Evolutionary conservation across 2,888 invertebrate genomes (phyloP), one percentile per base, ranked within the genome.

Genomic region (Drosophila paracracens): DNA sequence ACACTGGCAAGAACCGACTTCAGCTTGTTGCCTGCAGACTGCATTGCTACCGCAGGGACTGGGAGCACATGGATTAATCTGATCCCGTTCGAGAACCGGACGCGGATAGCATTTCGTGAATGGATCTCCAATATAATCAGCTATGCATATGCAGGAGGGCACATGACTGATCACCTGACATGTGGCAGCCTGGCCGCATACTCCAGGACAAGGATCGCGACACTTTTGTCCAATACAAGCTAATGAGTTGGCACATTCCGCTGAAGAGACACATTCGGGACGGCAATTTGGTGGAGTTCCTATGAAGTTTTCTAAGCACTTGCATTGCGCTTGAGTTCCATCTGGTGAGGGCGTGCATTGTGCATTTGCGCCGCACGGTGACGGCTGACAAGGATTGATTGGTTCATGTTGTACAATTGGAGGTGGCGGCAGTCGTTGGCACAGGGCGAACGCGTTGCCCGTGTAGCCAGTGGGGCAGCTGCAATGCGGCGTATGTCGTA

Each of bases 201-300:
- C 95, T 52, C 96, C 96, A 8, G 95, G 94, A 89, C 97, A 97
- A 21, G 97, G 97, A 92, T 97, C 96, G 77, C 94, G 94, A 92
- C 97, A 97, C 92, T 96, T 96, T 92, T 95, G 95, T 82, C 95
- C 95, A 54, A 97, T 95, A 89, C 97, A 97, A 8, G 97, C 96
- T 88, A 95, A 94, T 82, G 95, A 95, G 73, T 95, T 95, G 57
- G 95, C 93, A 90, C 97, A 97, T 89, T 97, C 97, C 13, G 95
- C 94, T 81, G 96, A 96, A 43, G 96, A 94, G 7, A 95, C 93
- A 91, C 97, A 97, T 91, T 96, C 96, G 5, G 97, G 97, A 85
- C 95, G 94, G 88, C 97, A 97, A 90, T 95, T 95, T 58, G 96
- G 96, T 35, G 97, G 96, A n/a, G 95, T 94, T 65, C 97, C 97